A percentile compares a stretch with the other conserved stretches of the same genome.
Evolutionary conservation across 2,888 invertebrate species (phyloP).

Genomic region (Rambutsinella grinnellia): DNA sequence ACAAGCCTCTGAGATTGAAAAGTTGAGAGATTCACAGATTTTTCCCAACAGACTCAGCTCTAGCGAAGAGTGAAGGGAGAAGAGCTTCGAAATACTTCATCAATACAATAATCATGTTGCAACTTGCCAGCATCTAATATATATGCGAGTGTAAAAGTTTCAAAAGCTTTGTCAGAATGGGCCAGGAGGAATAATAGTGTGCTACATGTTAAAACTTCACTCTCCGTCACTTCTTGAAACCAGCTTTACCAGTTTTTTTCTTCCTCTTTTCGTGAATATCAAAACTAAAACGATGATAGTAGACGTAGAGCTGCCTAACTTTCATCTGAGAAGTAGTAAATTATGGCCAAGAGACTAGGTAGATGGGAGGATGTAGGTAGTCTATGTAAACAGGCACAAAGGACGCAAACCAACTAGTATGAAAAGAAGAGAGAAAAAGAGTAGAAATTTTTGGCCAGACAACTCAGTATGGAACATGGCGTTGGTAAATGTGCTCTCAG

Average conservation of each 20-base stretch:
- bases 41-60: too few species aligned
- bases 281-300: neutral
- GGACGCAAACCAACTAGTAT: too few species aligned
- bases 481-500: neutral
- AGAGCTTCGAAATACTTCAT: neutral
- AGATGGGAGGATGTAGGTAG: constrained; percentile 7
- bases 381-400: neutral
- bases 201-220: neutral
- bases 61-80: neutral
- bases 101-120: too few species aligned
- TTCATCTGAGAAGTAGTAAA: constrained; percentile 27
- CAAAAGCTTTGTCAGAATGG: neutral
- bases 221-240: constrained; percentile 25
- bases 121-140: too few species aligned
- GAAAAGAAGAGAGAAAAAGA: neutral
- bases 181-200: neutral
- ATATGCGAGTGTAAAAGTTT: too few species aligned
- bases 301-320: constrained; percentile 4
- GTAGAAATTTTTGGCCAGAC: neutral
- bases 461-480: neutral
- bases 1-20: too few species aligned
- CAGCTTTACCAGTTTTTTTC: constrained; percentile 50
- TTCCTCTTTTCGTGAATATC: neutral
- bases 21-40: too few species aligned
- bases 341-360: too few species aligned